A percentile compares a stretch with the other conserved stretches of the same genome.
Conservation (phyloP, 1,140 invertebrate species). For the Apis laboriosa region DNA sequence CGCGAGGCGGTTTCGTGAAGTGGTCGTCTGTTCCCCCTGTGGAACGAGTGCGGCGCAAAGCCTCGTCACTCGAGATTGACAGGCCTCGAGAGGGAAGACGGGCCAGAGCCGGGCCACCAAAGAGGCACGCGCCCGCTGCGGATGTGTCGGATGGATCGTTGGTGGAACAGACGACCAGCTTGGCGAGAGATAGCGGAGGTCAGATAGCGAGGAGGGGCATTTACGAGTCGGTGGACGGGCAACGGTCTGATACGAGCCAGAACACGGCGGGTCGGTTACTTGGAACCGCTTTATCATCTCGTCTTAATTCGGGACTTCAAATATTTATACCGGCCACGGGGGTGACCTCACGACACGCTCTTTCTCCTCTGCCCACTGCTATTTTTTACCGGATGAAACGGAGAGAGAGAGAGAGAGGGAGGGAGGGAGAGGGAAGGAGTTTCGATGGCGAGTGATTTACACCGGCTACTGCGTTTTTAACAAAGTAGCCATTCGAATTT, state of each 20-base stretch:
- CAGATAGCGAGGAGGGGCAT: slow-evolving; percentile 53
- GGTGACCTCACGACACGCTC: slow-evolving; percentile 73
- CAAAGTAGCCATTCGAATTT: not conserved
- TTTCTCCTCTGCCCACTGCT: slow-evolving; percentile 46
- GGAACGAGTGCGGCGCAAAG: slow-evolving; percentile 46
- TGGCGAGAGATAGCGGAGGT: slow-evolving; percentile 30
- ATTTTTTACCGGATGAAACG: slow-evolving; percentile 65
- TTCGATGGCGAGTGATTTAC: slow-evolving; percentile 63
- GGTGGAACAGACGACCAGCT: slow-evolving; percentile 6
- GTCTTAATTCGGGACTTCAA: slow-evolving; percentile 77
- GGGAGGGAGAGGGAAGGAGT: not conserved
- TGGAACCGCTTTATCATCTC: slow-evolving; percentile 75
- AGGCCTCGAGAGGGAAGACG: slow-evolving; percentile 71
- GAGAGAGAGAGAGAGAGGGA: not conserved
- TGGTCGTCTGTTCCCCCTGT: slow-evolving; percentile 57
- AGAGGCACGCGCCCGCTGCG: not conserved
- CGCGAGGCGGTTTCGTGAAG: slow-evolving; percentile 57
- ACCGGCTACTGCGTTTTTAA: slow-evolving; percentile 54
- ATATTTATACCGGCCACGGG: slow-evolving; percentile 75
- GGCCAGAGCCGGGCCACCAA: slow-evolving; percentile 42
- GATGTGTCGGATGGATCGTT: too few relatives aligned
- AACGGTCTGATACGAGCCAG: slow-evolving; percentile 71
- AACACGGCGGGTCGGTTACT: slow-evolving; percentile 60
- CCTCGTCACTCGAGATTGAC: slow-evolving; percentile 72
- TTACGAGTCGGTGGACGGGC: slow-evolving; percentile 43